These are phyloP conservation scores for Aplodontia rufa DNA, from an alignment of 2,113 vertebrate genomes.

Conservation along the genomic window DNA sequence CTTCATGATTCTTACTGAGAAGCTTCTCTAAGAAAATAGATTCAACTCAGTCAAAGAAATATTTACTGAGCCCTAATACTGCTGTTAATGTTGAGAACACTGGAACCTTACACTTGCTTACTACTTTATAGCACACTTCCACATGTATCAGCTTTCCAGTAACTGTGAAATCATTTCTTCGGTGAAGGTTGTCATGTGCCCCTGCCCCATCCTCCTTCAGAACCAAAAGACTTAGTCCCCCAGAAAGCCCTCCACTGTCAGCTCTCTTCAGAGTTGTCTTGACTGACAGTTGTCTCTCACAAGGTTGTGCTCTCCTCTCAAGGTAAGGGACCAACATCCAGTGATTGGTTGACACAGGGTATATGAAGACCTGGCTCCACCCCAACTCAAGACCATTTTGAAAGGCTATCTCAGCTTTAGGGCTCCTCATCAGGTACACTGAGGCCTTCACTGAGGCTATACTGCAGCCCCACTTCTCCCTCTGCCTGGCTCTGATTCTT, in stretches of 20 bases:
- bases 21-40: slow-evolving; percentile 1
- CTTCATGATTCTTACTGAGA: slow-evolving; percentile 46
- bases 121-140: background rate
- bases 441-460: background rate
- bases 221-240: background rate
- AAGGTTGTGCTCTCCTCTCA: background rate
- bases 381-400: background rate
- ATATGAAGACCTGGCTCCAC: background rate
- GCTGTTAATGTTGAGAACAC: background rate
- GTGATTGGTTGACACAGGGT: background rate
- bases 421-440: background rate
- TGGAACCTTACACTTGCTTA: background rate
- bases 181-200: background rate
- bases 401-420: background rate
- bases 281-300: background rate
- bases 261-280: background rate
- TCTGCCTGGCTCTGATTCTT: background rate
- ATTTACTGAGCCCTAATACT: background rate
- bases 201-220: background rate
- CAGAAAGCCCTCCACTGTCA: background rate
- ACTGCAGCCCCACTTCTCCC: background rate
- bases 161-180: background rate
- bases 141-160: background rate
- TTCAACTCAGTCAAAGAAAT: background rate
- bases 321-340: background rate